Evolutionary conservation across 2,888 invertebrate species (phyloP).

Genomic region (Phengaris alcon): DNA sequence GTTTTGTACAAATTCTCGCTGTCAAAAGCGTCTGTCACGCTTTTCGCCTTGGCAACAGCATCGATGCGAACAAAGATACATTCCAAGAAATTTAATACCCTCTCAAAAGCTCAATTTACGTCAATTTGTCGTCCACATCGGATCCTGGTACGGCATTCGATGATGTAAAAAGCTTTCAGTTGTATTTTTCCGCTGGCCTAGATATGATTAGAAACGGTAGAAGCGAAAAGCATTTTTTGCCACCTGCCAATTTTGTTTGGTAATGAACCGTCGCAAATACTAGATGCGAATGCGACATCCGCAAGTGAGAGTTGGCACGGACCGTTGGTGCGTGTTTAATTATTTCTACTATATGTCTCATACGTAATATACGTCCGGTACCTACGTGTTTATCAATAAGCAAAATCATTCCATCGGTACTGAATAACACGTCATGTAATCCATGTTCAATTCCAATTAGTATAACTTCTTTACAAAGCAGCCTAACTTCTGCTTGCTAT

Average conservation of each 20-base stretch:
- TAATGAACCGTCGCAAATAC: slow-evolving; percentile 53
- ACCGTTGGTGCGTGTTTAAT: slow-evolving; percentile 60
- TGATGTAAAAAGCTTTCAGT: slow-evolving; percentile 78
- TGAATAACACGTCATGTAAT: neutral
- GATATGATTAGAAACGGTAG: slow-evolving; percentile 74
- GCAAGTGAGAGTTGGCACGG: slow-evolving; percentile 74
- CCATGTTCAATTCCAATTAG: neutral
- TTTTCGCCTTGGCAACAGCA: neutral
- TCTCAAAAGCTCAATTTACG: slow-evolving; percentile 59
- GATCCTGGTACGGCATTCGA: slow-evolving; percentile 72
- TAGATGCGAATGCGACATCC: slow-evolving; percentile 70
- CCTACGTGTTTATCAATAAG: slow-evolving; percentile 8
- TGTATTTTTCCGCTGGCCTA: slow-evolving; percentile 76
- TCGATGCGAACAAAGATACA: slow-evolving; percentile 42
- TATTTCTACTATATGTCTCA: slow-evolving; percentile 54
- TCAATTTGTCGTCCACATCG: slow-evolving; percentile 53
- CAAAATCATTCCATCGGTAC: slow-evolving; percentile 4
- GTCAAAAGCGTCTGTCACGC: slow-evolving; percentile 67
- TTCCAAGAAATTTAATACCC: slow-evolving; percentile 54
- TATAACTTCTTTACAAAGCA: neutral
- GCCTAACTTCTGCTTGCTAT: neutral
- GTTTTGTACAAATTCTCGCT: slow-evolving; percentile 45
- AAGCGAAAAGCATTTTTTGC: slow-evolving; percentile 72
- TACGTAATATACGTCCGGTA: slow-evolving; percentile 58
- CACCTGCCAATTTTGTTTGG: slow-evolving; percentile 66